A percentile compares a stretch with the other conserved stretches of the same genome.
Evolutionary conservation across 2,113 vertebrate genomes (phyloP).

Genomic region (Corythoichthys haematopterus): DNA sequence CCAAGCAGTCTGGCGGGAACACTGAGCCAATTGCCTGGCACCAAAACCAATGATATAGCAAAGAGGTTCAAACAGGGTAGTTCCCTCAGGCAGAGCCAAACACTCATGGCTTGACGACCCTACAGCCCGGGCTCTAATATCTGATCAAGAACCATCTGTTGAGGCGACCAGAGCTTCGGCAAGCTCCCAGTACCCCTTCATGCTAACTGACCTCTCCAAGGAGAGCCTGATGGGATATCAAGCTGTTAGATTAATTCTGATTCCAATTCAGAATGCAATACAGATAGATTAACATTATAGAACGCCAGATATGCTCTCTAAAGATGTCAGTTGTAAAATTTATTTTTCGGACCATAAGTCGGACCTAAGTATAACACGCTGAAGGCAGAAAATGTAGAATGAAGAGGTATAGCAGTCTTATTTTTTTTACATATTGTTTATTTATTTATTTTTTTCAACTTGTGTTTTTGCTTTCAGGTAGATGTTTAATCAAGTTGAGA

Average conservation of each 20-base stretch:
- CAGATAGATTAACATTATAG: conserved; percentile 22
- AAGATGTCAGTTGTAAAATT: background rate
- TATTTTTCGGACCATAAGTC: too few relatives aligned
- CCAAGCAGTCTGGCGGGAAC: conserved; percentile 35
- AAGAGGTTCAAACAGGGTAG: conserved; percentile 36
- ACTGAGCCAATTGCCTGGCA: conserved; percentile 46
- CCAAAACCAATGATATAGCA: conserved; percentile 33
- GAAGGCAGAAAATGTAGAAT: too few relatives aligned
- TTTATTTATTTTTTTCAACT: too few relatives aligned
- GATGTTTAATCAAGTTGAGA: too few relatives aligned
- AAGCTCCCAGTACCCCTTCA: conserved; percentile 38
- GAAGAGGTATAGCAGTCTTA: too few relatives aligned
- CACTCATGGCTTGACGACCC: conserved; percentile 61
- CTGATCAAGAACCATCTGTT: conserved; percentile 77
- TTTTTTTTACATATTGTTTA: too few relatives aligned
- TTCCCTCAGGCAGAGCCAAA: conserved; percentile 45
- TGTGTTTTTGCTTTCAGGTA: too few relatives aligned
- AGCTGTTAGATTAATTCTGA: conserved; percentile 64
- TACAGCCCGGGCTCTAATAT: conserved; percentile 59
- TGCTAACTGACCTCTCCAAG: conserved; percentile 65
- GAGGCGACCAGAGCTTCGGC: conserved; percentile 40
- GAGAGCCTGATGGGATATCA: conserved; percentile 65
- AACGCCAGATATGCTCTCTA: background rate
- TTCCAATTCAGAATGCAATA: conserved; percentile 49
- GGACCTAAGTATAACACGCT: too few relatives aligned